Conservation (phyloP, 2,888 invertebrate genomes). For the Pyrrhia umbra region DNA sequence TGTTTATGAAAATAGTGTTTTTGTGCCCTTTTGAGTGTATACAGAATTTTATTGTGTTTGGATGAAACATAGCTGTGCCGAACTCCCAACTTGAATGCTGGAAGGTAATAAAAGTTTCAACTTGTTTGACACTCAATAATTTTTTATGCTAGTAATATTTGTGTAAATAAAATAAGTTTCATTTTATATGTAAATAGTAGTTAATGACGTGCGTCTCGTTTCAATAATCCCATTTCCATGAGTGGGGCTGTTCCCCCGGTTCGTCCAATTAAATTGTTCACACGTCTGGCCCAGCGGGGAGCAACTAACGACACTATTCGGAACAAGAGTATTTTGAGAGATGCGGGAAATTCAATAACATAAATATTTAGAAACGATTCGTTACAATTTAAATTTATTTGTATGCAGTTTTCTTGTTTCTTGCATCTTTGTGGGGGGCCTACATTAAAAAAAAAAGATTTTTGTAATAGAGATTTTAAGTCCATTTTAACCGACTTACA, state of each 20-base stretch:
- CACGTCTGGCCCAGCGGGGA: slow-evolving; percentile 85
- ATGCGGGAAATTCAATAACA: slow-evolving; percentile 70
- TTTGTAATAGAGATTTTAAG: neutral
- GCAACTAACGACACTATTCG: slow-evolving; percentile 61
- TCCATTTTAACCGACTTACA: too few species aligned
- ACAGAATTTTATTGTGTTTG: slow-evolving; percentile 67
- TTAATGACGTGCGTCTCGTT: slow-evolving; percentile 60
- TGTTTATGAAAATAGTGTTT: slow-evolving; percentile 73
- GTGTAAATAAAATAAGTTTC: slow-evolving; percentile 53
- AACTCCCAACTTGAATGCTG: slow-evolving; percentile 30
- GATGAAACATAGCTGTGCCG: slow-evolving; percentile 62
- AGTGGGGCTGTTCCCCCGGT: slow-evolving; percentile 76
- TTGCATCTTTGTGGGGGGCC: slow-evolving; percentile 2
- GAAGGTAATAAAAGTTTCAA: slow-evolving; percentile 60
- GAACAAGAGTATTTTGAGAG: slow-evolving; percentile 67
- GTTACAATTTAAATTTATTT: slow-evolving; percentile 58
- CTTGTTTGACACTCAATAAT: slow-evolving; percentile 58
- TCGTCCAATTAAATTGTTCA: slow-evolving; percentile 87
- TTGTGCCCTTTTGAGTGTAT: slow-evolving; percentile 68
- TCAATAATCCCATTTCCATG: slow-evolving; percentile 73
- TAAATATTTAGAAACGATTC: slow-evolving; percentile 66
- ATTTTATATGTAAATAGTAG: slow-evolving; percentile 57
- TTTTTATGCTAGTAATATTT: slow-evolving; percentile 56
- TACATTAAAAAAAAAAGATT: neutral
- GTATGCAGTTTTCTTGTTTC: slow-evolving; percentile 29